Base-by-base conservation (phyloP, 2,888 invertebrate species). In the Nomada lathburiana region DNA sequence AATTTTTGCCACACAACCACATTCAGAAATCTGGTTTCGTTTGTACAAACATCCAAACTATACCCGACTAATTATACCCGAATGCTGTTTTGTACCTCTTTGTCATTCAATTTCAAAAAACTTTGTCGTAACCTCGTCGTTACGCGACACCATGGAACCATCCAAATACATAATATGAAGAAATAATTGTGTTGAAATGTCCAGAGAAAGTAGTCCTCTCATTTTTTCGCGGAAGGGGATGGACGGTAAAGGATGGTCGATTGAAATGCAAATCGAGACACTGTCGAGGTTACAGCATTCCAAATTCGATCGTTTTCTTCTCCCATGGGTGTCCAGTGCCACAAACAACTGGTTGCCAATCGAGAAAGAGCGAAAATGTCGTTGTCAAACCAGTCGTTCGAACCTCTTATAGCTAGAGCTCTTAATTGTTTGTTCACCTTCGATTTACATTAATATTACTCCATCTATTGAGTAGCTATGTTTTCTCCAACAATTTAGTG, bases 261-360 rank as follows among this genome's bases (percentile, higher is more conserved):
- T 90, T 88, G 90, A 90, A 90, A 90, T 90, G 90, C 88, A 90
- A 90, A 90, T 90, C 83, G 85, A 75, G 76, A 64, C 50, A 63
- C 86, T 79, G 83, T 83, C 80, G 85, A 80, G 83, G 86, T 88
- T 59, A 73, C 70, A 59, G n/a, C 77, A 85, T 82, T 80, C 84
- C 84, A 83, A 86, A 89, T 89, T 89, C 86, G 81, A 81, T 86
- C 83, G 83, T 59, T 76, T 72, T 76, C 60, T 71, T 86, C 72
- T 79, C 83, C 86, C 76, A 63, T 71, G 87, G 83, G 76, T 70
- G 73, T 71, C 59, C 53, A 68, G 52, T 63, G 69, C 65, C 68
- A 69, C 85, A 83, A 86, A 87, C 85, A 86, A 79, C 69, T 80
- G 68, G 86, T 86, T 76, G 50, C 50, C 55, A 29, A 36, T 20